Percentiles rank a stretch among this genome's conserved stretches.
Conservation (phyloP, 2,888 invertebrate genomes). For the Prosapia bicincta region DNA sequence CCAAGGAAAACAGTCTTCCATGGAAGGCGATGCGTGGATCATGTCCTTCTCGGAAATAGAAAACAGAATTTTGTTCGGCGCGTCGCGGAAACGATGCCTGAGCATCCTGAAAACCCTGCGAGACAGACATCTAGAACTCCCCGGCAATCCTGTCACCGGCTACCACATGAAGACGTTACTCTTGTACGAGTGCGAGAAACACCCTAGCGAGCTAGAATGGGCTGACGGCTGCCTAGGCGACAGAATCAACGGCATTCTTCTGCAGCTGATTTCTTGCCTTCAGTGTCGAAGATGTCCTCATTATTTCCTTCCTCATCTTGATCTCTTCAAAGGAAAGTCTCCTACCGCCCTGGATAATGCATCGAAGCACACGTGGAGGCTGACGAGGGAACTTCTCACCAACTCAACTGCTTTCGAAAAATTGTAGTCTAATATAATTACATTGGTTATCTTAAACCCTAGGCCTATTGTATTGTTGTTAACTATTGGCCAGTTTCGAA, state of each 20-base stretch:
- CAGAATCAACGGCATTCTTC: conserved; percentile 74
- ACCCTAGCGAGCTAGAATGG: conserved; percentile 78
- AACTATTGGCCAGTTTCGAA: no score
- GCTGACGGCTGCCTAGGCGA: conserved; percentile 75
- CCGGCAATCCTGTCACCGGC: conserved; percentile 71
- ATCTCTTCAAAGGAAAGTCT: conserved; percentile 76
- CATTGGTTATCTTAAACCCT: no score
- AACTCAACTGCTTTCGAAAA: conserved; percentile 76
- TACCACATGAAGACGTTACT: conserved; percentile 75
- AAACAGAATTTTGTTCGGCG: conserved; percentile 68
- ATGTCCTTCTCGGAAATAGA: conserved; percentile 76
- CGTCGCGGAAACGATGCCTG: conserved; percentile 66
- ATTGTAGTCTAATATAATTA: conserved; percentile 51
- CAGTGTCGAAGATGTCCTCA: conserved; percentile 82
- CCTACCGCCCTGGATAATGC: conserved; percentile 73
- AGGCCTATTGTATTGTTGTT: no score
- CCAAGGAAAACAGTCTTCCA: conserved; percentile 69
- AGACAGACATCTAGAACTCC: conserved; percentile 72
- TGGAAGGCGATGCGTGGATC: conserved; percentile 87
- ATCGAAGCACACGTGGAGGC: conserved; percentile 76
- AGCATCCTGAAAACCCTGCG: conserved; percentile 75
- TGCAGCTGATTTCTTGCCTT: conserved; percentile 80
- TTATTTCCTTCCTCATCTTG: conserved; percentile 78
- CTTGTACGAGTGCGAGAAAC: conserved; percentile 84
- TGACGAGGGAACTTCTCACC: conserved; percentile 73